Conservation (phyloP, 1,140 invertebrate genomes). For the Cydia pomonella region DNA sequence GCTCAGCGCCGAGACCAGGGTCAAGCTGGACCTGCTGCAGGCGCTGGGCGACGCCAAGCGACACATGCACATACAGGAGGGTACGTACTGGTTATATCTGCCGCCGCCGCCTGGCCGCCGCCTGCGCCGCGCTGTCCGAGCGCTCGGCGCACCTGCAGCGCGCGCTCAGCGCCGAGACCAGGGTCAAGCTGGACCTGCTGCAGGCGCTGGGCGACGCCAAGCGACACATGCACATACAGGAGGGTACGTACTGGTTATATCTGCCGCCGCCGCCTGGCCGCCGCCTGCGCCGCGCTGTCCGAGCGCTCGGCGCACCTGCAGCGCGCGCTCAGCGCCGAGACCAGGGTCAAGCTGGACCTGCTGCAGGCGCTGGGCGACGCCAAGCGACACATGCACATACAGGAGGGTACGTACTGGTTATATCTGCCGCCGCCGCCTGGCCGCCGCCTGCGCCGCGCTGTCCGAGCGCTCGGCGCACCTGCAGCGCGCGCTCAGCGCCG, state of each 20-base stretch:
- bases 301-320: conserved; percentile 85
- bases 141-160: conserved; percentile 88
- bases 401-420: conserved; percentile 86
- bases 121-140: conserved; percentile 53
- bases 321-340: conserved; percentile 96
- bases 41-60: conserved; percentile 97
- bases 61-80: conserved; percentile 94
- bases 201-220: conserved; percentile 97
- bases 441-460: conserved; percentile 50
- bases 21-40: conserved; percentile 98
- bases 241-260: conserved; percentile 84
- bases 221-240: conserved; percentile 94
- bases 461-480: conserved; percentile 81
- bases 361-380: conserved; percentile 97
- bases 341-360: conserved; percentile 96
- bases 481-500: conserved; percentile 95
- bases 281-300: conserved; percentile 50
- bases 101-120: too few relatives aligned
- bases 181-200: conserved; percentile 97
- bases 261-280: too few relatives aligned
- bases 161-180: conserved; percentile 96
- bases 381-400: conserved; percentile 95
- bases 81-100: conserved; percentile 81
- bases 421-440: too few relatives aligned
- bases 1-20: conserved; percentile 95